These are phyloP conservation scores for Sinosuthora webbiana DNA, from an alignment of 2,113 vertebrate genomes.

Conservation along the genomic window DNA sequence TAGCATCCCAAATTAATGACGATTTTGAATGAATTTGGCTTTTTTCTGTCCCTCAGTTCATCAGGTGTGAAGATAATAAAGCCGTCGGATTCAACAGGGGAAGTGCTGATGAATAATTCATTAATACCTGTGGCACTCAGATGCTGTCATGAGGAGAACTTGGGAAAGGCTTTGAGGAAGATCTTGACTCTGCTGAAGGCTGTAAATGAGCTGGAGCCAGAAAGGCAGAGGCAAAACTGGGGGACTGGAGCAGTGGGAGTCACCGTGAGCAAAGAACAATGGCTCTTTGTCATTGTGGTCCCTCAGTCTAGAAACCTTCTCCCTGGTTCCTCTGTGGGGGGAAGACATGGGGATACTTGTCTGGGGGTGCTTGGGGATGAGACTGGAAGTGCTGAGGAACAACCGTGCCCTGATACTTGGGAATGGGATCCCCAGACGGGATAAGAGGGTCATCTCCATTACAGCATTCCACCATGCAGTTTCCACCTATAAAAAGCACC, in stretches of 20 bases:
- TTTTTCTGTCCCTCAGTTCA: conserved; percentile 8
- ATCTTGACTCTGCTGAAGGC: neutral
- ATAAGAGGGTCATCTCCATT: neutral
- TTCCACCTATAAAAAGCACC: neutral
- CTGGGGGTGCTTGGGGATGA: neutral
- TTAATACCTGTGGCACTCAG: neutral
- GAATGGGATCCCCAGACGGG: neutral
- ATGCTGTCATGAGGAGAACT: neutral
- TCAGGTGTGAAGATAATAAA: neutral
- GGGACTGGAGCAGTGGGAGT: neutral
- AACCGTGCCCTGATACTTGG: neutral
- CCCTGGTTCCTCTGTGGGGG: neutral
- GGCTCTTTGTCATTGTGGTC: neutral
- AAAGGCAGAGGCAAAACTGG: neutral
- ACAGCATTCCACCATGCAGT: neutral
- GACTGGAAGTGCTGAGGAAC: neutral
- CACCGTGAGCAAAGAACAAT: neutral
- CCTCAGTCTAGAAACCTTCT: neutral
- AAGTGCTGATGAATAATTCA: neutral
- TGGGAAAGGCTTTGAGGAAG: neutral
- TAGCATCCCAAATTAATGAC: conserved; percentile 1
- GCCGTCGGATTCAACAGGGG: neutral
- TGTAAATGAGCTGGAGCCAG: neutral
- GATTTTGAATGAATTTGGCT: conserved; percentile 7
- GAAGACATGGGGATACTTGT: neutral